Evolutionary conservation across 2,888 invertebrate genomes (phyloP).

Genomic region (Physocephala rufipes): DNA sequence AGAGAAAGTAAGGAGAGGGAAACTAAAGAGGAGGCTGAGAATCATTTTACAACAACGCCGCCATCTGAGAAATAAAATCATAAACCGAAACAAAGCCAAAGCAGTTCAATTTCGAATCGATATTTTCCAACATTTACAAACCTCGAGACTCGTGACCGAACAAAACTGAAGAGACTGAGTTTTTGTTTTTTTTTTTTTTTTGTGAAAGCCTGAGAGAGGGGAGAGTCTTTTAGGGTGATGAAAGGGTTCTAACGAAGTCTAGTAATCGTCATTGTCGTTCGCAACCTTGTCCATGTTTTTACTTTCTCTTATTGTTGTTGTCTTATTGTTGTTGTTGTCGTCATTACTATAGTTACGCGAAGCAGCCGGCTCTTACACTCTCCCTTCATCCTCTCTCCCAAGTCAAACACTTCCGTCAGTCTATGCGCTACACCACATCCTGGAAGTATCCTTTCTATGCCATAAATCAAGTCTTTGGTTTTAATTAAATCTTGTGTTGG

Average conservation of each 20-base stretch:
- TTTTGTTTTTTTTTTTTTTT: too few relatives aligned
- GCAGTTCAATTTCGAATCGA: conserved; percentile 48
- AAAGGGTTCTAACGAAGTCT: conserved; percentile 13
- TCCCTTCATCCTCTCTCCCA: conserved; percentile 40
- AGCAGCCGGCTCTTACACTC: conserved; percentile 9
- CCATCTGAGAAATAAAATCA: conserved; percentile 20
- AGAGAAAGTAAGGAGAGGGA: background rate
- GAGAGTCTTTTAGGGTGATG: too few relatives aligned
- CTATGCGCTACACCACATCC: background rate
- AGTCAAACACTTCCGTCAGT: conserved; percentile 40
- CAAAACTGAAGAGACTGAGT: conserved; percentile 3
- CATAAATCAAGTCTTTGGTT: conserved; percentile 67
- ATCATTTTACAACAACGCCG: conserved; percentile 9
- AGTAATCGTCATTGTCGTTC: background rate
- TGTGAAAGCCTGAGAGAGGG: too few relatives aligned
- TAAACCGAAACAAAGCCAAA: conserved; percentile 20
- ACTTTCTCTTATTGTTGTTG: too few relatives aligned
- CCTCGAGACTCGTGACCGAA: conserved; percentile 17
- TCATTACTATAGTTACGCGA: conserved; percentile 23
- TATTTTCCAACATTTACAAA: conserved; percentile 38
- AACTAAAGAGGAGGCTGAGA: background rate
- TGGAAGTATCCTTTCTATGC: conserved; percentile 56
- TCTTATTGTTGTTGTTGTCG: conserved; percentile 21
- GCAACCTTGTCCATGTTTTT: background rate
- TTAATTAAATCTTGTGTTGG: conserved; percentile 67